phyloP scores from a whole-genome alignment of 2,113 vertebrate species.

The Acrocephalus kingi region DNA sequence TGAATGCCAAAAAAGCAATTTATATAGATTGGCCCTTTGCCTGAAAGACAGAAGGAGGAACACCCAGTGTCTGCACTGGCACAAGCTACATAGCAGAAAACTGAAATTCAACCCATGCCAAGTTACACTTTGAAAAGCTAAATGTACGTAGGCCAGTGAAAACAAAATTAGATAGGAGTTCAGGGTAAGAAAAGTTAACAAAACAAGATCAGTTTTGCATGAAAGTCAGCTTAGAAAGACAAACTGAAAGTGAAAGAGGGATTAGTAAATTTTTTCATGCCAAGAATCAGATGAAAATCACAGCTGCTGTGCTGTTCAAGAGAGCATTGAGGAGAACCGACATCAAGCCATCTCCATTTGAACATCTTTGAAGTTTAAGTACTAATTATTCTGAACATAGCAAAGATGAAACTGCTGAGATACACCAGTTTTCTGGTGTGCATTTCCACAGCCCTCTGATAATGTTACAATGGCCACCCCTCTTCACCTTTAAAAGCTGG shows the following conservation, averaged over 20 bases:
- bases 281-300: conserved; percentile 4
- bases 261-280: not conserved
- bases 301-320: not conserved
- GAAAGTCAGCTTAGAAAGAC: conserved; percentile 16
- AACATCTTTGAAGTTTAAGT: not conserved
- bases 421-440: not conserved
- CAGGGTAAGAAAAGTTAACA: conserved; percentile 29
- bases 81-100: conserved; percentile 47
- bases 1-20: conserved; percentile 38
- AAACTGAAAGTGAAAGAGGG: conserved; percentile 9
- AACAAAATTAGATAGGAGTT: conserved; percentile 22
- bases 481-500: not conserved
- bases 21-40: conserved; percentile 54
- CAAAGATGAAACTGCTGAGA: not conserved
- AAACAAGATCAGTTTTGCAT: not conserved
- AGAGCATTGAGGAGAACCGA: not conserved
- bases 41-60: conserved; percentile 65
- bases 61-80: conserved; percentile 63
- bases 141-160: conserved; percentile 20
- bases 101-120: conserved; percentile 56
- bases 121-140: conserved; percentile 41
- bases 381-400: not conserved
- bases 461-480: too few relatives aligned
- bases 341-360: not conserved
- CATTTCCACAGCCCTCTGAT: not conserved